phyloP scores from a whole-genome alignment of 2,888 invertebrate genomes.

The Eustalomyia histrio region DNA sequence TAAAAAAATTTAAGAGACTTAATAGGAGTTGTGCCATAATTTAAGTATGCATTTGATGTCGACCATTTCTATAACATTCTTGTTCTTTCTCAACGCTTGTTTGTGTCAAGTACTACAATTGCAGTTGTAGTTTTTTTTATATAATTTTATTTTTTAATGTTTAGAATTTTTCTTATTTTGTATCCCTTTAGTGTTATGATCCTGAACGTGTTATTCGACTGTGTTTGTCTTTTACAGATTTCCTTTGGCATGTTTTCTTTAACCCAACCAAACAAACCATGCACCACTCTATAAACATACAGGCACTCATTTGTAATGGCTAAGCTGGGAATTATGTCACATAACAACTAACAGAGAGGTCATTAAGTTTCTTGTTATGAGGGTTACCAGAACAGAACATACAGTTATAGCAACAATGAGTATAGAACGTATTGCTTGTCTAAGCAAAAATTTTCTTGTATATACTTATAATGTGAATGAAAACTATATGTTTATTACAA shows the following conservation, averaged over 20 bases:
- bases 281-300: conserved; percentile 27
- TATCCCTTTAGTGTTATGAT: conserved; percentile 62
- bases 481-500: background rate
- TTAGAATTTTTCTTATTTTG: background rate
- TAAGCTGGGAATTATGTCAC: conserved; percentile 65
- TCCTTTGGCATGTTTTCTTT: conserved; percentile 33
- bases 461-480: background rate
- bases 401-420: background rate
- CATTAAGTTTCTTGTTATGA: conserved; percentile 63
- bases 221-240: conserved; percentile 37
- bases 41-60: too few species aligned
- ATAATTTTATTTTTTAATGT: background rate
- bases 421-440: background rate
- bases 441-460: background rate
- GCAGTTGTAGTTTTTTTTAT: background rate
- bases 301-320: conserved; percentile 62
- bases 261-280: conserved; percentile 29
- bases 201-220: conserved; percentile 50
- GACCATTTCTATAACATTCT: too few species aligned
- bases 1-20: too few species aligned
- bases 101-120: background rate
- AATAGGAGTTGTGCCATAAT: too few species aligned
- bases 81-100: too few species aligned
- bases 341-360: conserved; percentile 57
- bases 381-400: conserved; percentile 38